These are phyloP conservation scores for Cotesia chilonis DNA, from an alignment of 1,140 invertebrate species.

Conservation along the genomic window DNA sequence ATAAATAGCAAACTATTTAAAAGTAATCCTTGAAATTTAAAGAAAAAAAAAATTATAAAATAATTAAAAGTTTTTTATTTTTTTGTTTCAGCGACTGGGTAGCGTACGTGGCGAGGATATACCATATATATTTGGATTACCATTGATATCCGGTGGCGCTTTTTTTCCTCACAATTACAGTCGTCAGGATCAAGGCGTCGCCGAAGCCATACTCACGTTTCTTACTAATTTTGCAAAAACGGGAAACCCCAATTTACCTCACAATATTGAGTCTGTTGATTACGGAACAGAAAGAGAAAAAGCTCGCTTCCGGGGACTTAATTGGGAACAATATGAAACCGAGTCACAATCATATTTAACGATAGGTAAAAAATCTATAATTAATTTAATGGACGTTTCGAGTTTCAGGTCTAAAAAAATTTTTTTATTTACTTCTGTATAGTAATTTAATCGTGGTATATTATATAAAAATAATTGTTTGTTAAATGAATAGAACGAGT, in stretches of 20 bases:
- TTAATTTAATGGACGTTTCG: too few relatives aligned
- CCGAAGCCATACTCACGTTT: constrained; percentile 78
- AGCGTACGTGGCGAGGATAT: constrained; percentile 87
- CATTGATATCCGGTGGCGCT: constrained; percentile 75
- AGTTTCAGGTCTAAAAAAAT: too few relatives aligned
- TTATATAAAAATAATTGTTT: not conserved
- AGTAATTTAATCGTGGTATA: not conserved
- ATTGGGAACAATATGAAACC: constrained; percentile 79
- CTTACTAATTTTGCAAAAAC: constrained; percentile 80
- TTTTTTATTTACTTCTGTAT: too few relatives aligned
- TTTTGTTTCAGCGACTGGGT: constrained; percentile 73
- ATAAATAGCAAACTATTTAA: too few relatives aligned
- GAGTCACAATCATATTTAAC: constrained; percentile 80
- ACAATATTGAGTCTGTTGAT: constrained; percentile 66
- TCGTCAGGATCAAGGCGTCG: constrained; percentile 76
- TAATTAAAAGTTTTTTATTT: constrained; percentile 48
- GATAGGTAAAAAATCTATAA: constrained; percentile 68
- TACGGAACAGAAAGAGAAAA: constrained; percentile 70
- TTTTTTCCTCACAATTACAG: constrained; percentile 78
- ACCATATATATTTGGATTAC: constrained; percentile 86
- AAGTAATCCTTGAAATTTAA: too few relatives aligned
- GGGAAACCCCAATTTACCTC: constrained; percentile 75
- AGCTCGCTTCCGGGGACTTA: constrained; percentile 68
- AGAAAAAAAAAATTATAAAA: not conserved
- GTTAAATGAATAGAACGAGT: too few relatives aligned